Conservation (phyloP, 2,797 vertebrate species). For the Gobionotothen gibberifrons region DNA sequence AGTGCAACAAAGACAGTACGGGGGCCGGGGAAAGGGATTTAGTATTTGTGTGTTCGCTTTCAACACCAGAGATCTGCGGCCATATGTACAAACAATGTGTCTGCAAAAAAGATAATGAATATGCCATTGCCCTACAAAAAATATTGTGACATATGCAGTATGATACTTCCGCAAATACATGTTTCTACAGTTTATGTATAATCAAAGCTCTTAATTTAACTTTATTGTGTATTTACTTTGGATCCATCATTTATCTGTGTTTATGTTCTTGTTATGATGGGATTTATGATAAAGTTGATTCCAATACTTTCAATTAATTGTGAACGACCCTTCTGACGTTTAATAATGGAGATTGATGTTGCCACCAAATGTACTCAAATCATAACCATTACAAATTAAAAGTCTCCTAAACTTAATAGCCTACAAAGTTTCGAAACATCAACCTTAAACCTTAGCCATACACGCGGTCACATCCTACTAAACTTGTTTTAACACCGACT, state of each 20-base stretch:
- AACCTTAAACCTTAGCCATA: neutral
- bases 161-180: neutral
- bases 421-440: neutral
- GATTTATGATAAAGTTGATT: too few relatives aligned
- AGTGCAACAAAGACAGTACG: neutral
- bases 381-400: rapidly evolving
- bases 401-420: too few relatives aligned
- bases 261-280: too few relatives aligned
- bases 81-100: neutral
- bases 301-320: too few relatives aligned
- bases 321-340: too few relatives aligned
- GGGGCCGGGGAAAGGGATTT: conserved; percentile 16
- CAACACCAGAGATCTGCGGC: neutral
- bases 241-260: too few relatives aligned
- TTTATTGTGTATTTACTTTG: too few relatives aligned
- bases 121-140: neutral
- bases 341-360: too few relatives aligned
- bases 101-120: neutral
- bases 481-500: neutral
- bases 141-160: neutral
- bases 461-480: neutral
- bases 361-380: neutral
- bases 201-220: too few relatives aligned
- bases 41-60: conserved; percentile 13
- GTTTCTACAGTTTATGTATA: neutral